phyloP scores from a whole-genome alignment of 2,797 vertebrate genomes.

The Lutra lutra region DNA sequence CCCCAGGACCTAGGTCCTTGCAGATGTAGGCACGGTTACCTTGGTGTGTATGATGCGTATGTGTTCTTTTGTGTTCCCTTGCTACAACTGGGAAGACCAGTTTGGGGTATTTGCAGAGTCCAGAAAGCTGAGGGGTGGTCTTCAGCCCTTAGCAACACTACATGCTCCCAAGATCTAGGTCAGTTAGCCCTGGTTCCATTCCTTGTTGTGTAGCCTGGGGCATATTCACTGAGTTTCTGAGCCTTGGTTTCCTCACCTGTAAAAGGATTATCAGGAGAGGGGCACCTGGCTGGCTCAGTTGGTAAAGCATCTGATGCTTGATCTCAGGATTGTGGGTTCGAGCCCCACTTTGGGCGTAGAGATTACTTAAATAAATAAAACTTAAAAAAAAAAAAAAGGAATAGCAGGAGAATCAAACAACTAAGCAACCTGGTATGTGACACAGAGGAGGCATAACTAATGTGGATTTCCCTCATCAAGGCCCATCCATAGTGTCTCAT shows the following conservation, averaged over 20 bases:
- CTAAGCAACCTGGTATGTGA: not conserved
- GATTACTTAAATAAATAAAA: not conserved
- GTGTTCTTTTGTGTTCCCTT: conserved; percentile 1
- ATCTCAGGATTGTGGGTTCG: not conserved
- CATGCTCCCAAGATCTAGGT: conserved; percentile 14
- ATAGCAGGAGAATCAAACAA: conserved; percentile 13
- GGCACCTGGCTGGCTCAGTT: not conserved
- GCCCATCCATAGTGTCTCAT: not conserved
- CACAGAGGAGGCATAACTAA: conserved; percentile 36
- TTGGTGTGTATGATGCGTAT: not conserved
- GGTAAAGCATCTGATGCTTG: not conserved
- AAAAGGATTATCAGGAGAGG: conserved; percentile 33
- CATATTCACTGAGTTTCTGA: conserved; percentile 33
- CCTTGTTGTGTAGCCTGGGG: not conserved
- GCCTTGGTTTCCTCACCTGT: conserved; percentile 39
- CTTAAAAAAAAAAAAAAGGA: not conserved
- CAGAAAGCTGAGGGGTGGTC: conserved; percentile 31
- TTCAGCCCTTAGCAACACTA: not conserved
- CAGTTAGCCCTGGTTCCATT: conserved; percentile 34
- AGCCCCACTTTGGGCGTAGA: not conserved
- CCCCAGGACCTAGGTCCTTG: not conserved
- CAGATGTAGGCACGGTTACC: not conserved
- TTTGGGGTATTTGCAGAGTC: conserved; percentile 71
- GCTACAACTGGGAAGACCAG: conserved; percentile 70
- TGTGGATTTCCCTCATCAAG: not conserved